These are phyloP conservation scores for Pemphredon lugubris DNA, from an alignment of 2,888 invertebrate genomes.

Conservation along the genomic window DNA sequence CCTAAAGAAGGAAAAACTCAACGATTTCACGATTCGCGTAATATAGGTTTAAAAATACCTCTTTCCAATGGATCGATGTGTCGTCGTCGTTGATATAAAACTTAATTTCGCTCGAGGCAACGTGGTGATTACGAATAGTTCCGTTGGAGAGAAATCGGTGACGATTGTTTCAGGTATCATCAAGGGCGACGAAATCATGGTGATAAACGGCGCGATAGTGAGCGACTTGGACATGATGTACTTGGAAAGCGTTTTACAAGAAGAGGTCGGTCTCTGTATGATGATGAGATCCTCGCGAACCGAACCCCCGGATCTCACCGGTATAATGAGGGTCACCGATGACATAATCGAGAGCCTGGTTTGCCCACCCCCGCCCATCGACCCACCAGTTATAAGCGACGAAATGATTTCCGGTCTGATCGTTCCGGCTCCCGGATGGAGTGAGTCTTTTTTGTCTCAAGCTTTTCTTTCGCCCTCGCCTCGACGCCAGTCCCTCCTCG, in stretches of 20 bases:
- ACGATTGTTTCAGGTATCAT: constrained; percentile 97
- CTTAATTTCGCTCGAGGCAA: neutral
- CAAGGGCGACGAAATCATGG: constrained; percentile 99
- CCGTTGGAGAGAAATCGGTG: too few species aligned
- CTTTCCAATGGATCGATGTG: too few species aligned
- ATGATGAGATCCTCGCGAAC: constrained; percentile 92
- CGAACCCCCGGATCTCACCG: constrained; percentile 84
- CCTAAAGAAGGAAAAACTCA: too few species aligned
- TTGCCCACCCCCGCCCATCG: constrained; percentile 97
- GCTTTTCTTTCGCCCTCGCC: neutral
- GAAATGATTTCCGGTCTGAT: constrained; percentile 98
- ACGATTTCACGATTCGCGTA: too few species aligned
- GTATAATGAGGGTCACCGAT: constrained; percentile 93
- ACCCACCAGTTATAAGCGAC: constrained; percentile 95
- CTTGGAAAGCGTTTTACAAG: constrained; percentile 97
- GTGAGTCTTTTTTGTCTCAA: constrained; percentile 83
- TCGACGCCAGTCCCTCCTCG: neutral
- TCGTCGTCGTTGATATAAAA: too few species aligned
- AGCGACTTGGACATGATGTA: constrained; percentile 99
- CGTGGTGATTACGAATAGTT: too few species aligned
- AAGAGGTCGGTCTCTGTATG: constrained; percentile 96
- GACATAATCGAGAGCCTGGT: constrained; percentile 97
- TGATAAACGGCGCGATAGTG: constrained; percentile 98
- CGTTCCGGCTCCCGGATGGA: constrained; percentile 97
- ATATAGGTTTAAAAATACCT: too few species aligned